A percentile compares a stretch with the other conserved stretches of the same genome.
Conservation (phyloP, 2,888 invertebrate species). For the Melanostoma mellinum region DNA sequence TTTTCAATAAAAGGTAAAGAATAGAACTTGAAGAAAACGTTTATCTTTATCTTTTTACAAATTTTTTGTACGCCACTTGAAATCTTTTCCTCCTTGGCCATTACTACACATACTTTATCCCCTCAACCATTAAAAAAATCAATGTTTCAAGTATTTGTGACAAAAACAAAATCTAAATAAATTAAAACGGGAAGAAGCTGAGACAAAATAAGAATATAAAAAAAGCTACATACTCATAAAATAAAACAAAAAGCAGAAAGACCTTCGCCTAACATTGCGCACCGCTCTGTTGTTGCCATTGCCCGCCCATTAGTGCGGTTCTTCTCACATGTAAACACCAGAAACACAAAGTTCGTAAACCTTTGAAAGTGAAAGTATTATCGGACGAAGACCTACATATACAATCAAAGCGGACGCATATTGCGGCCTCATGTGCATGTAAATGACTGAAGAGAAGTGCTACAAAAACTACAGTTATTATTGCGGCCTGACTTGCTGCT, state of each 20-base stretch:
- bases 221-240: not conserved
- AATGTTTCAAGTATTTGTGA: too few relatives aligned
- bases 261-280: conserved; percentile 70
- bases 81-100: too few relatives aligned
- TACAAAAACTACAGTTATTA: conserved; percentile 74
- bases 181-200: conserved; percentile 20
- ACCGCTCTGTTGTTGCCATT: conserved; percentile 42
- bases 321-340: conserved; percentile 78
- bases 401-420: conserved; percentile 75
- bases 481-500: conserved; percentile 54
- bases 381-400: conserved; percentile 82
- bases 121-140: too few relatives aligned
- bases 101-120: too few relatives aligned
- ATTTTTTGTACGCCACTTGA: too few relatives aligned
- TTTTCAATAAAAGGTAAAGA: too few relatives aligned
- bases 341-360: conserved; percentile 80
- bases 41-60: too few relatives aligned
- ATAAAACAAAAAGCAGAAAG: conserved; percentile 52
- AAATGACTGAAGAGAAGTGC: conserved; percentile 44
- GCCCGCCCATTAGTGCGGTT: conserved; percentile 31
- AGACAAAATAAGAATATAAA: conserved; percentile 22
- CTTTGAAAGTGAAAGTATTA: conserved; percentile 82
- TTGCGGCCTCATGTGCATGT: conserved; percentile 46
- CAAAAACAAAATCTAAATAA: not conserved
- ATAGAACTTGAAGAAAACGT: too few relatives aligned